Conservation (phyloP, 2,113 vertebrate genomes). For the Kryptolebias marmoratus region DNA sequence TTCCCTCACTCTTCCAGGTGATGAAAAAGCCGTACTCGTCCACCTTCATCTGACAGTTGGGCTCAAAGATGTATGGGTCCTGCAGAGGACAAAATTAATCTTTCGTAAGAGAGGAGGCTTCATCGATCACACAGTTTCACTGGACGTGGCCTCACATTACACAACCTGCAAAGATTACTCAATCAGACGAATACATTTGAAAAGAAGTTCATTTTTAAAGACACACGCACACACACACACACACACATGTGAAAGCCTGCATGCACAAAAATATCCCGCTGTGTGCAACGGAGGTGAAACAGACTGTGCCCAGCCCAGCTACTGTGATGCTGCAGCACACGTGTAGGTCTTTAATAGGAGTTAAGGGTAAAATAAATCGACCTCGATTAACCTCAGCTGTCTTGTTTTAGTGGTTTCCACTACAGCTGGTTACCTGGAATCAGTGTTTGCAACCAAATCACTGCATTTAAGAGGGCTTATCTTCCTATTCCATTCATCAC, state of each 20-base stretch:
- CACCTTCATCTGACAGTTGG: constrained; percentile 93
- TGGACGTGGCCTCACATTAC: constrained; percentile 39
- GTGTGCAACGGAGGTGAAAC: constrained; percentile 8
- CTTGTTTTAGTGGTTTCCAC: background rate
- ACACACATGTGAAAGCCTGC: background rate
- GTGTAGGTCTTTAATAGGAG: background rate
- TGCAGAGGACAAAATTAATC: constrained; percentile 64
- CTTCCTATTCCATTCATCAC: background rate
- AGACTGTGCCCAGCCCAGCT: background rate
- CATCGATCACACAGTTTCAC: constrained; percentile 43
- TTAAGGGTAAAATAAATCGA: too few relatives aligned
- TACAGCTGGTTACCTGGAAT: background rate
- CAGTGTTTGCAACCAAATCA: background rate
- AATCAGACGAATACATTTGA: constrained; percentile 40
- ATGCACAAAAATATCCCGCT: constrained; percentile 11
- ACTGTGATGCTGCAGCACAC: background rate
- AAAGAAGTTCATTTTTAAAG: constrained; percentile 9
- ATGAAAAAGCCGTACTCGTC: constrained; percentile 98
- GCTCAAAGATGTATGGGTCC: constrained; percentile 96
- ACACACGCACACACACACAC: constrained; percentile 28
- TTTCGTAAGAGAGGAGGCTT: constrained; percentile 1
- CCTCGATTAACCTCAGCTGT: too few relatives aligned
- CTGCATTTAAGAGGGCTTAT: background rate
- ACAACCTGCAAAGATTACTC: constrained; percentile 18
- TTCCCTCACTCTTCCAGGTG: constrained; percentile 97